Evolutionary conservation across 2,113 vertebrate species (phyloP), one percentile per base, ranked within the genome.

Genomic region (Tragelaphus scriptus): DNA sequence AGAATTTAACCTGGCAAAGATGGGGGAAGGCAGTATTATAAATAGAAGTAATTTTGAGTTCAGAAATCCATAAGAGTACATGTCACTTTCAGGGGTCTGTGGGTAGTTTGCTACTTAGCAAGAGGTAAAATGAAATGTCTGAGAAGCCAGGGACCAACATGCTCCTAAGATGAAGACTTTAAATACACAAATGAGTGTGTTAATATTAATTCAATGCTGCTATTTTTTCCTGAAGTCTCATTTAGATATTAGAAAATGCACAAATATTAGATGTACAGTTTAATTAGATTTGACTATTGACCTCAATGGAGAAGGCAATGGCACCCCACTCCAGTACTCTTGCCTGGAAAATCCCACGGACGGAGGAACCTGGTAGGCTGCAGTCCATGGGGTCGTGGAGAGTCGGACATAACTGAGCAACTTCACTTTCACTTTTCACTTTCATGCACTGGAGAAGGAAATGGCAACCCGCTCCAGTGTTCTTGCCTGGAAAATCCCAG

Each of bases 1-100:
- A 93, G 63, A 77, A 93, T 93, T 88, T 59, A 87, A 97, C 56
- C 85, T 84, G 36, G 59, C 85, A 97, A 96, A 86, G n/a, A 71
- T 53, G 19, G 4, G 1, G 25, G 36, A 63, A 32, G 82, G 36
- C 28, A 32, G 25, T 28, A 59, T 26, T 40, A 71, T 49, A 75
- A 58, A 61, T 13, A 25, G 40, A 86, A 56, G 32, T 88, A 79
- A 84, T 32, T 32, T 88, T 36, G 79, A 88, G 23, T 61, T 94
- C 44, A 65, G 86, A 85, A 86, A 88, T 13, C 30, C 53, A 2
- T 9, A 25, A 82, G 85, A 75, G 53, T 89, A 71, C n/a, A n/a
- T 51, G 44, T 59, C 16, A 53, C 40, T 59, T 84, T 63, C 14
- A 40, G 88, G n/a, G 36, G 28, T 77, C 14, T 59, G 19, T 79